Conservation (phyloP, 1,140 invertebrate species). For the Leptinotarsa undecemlineata region DNA sequence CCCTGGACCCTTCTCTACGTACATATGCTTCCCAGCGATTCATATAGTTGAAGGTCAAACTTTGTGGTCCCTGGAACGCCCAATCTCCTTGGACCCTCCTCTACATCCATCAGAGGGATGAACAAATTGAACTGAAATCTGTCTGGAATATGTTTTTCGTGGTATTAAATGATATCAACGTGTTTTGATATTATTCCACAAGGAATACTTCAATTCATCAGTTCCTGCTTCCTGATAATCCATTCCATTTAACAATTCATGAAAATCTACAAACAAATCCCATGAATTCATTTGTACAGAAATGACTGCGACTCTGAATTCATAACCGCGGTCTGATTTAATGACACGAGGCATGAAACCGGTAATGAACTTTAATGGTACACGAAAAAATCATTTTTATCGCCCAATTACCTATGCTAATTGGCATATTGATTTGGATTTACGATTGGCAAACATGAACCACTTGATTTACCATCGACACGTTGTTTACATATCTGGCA, state of each 20-base stretch:
- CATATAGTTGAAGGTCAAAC: too few relatives aligned
- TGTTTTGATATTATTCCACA: too few relatives aligned
- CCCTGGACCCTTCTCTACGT: too few relatives aligned
- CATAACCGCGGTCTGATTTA: slow-evolving; percentile 16
- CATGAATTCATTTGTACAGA: background rate
- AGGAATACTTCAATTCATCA: too few relatives aligned
- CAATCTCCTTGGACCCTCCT: too few relatives aligned
- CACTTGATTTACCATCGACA: slow-evolving; percentile 5
- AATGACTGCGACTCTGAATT: background rate
- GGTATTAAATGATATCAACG: too few relatives aligned
- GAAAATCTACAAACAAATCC: background rate
- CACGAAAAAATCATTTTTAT: slow-evolving; percentile 23
- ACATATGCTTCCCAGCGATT: too few relatives aligned
- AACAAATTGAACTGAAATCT: too few relatives aligned
- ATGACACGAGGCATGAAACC: slow-evolving; percentile 17
- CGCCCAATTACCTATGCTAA: slow-evolving; percentile 22
- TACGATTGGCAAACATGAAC: slow-evolving; percentile 22
- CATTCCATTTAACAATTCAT: background rate
- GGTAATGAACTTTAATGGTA: slow-evolving; percentile 20
- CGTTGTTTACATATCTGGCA: slow-evolving; percentile 15
- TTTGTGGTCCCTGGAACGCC: too few relatives aligned
- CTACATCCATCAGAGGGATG: too few relatives aligned
- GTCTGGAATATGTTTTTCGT: too few relatives aligned
- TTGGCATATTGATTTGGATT: slow-evolving; percentile 14
- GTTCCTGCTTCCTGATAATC: too few relatives aligned